Conservation (phyloP, 92 coral and sea anemone genomes). For the Phenganax marumi region DNA sequence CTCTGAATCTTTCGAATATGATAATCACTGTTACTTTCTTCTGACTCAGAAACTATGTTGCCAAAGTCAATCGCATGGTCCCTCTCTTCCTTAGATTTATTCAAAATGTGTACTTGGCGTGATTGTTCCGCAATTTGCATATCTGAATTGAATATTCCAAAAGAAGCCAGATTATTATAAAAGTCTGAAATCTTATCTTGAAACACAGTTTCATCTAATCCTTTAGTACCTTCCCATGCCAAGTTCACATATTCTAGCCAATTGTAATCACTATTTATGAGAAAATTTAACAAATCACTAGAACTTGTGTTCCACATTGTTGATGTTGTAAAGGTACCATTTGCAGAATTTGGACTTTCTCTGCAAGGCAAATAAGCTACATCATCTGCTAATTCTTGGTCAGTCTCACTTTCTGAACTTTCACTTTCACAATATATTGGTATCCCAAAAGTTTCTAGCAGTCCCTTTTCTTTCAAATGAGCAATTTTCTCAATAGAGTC, state of each 20-base stretch:
- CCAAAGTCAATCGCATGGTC: conserved; percentile 14
- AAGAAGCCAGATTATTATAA: conserved; percentile 15
- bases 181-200: conserved; percentile 27
- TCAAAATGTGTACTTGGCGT: conserved; percentile 11
- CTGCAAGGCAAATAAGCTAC: conserved; percentile 2
- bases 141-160: conserved; percentile 21
- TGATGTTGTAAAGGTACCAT: conserved; percentile 4
- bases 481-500: conserved; percentile 52
- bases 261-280: conserved; percentile 42
- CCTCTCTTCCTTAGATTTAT: conserved; percentile 11
- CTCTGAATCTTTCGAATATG: conserved; percentile 11
- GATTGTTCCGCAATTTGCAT: conserved; percentile 15
- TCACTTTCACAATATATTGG: conserved; percentile 44
- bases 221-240: conserved; percentile 3
- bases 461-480: conserved; percentile 53
- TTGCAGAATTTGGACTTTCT: conserved; percentile 15
- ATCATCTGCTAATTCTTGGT: conserved; percentile 32
- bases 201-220: neutral
- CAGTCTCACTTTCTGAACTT: conserved; percentile 57
- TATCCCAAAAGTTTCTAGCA: conserved; percentile 48
- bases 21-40: neutral
- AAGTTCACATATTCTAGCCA: conserved; percentile 47
- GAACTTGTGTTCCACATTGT: neutral
- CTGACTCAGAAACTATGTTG: conserved; percentile 21
- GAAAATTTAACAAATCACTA: conserved; percentile 41